Percentiles rank a stretch among this genome's conserved stretches.
Evolutionary conservation across 1,140 invertebrate species (phyloP).

Genomic region (Drosophila kepulauana): DNA sequence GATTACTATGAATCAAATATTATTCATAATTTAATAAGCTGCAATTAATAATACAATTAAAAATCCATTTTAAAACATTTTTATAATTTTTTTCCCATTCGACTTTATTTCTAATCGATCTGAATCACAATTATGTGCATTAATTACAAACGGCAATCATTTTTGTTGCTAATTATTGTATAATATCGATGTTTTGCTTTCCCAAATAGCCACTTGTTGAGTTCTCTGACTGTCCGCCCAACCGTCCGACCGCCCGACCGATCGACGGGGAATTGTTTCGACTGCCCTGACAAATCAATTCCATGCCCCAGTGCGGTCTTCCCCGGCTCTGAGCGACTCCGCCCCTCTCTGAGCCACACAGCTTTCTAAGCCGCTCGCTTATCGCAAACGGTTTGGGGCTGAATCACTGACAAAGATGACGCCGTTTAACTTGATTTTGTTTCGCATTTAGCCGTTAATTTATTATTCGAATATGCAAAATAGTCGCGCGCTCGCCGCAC

Average conservation of each 20-base stretch:
- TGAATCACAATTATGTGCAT: slow-evolving; percentile 77
- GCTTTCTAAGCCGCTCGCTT: slow-evolving; percentile 52
- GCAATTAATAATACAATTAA: slow-evolving; percentile 82
- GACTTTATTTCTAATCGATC: slow-evolving; percentile 55
- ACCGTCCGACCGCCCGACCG: not conserved
- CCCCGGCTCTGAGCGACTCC: not conserved
- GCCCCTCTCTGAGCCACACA: not conserved
- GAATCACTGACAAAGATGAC: slow-evolving; percentile 63
- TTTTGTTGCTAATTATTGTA: slow-evolving; percentile 78
- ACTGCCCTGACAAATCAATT: slow-evolving; percentile 60
- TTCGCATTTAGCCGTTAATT: slow-evolving; percentile 55
- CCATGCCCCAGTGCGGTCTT: slow-evolving; percentile 3
- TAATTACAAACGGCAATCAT: slow-evolving; percentile 79
- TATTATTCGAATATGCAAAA: slow-evolving; percentile 75
- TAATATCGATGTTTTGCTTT: slow-evolving; percentile 76
- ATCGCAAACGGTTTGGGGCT: slow-evolving; percentile 48
- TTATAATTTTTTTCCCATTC: slow-evolving; percentile 61
- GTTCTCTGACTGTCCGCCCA: not conserved
- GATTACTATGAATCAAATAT: slow-evolving; percentile 56
- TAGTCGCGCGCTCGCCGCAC: slow-evolving; percentile 50
- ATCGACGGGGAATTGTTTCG: slow-evolving; percentile 31
- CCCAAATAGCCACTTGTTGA: slow-evolving; percentile 58
- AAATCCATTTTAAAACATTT: slow-evolving; percentile 75
- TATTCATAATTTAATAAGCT: slow-evolving; percentile 81
- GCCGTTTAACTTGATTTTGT: slow-evolving; percentile 49